These are phyloP conservation scores for Ophioderma brevispina DNA, from an alignment of 35 echinoderm and acorn worm genomes.

Conservation along the genomic window DNA sequence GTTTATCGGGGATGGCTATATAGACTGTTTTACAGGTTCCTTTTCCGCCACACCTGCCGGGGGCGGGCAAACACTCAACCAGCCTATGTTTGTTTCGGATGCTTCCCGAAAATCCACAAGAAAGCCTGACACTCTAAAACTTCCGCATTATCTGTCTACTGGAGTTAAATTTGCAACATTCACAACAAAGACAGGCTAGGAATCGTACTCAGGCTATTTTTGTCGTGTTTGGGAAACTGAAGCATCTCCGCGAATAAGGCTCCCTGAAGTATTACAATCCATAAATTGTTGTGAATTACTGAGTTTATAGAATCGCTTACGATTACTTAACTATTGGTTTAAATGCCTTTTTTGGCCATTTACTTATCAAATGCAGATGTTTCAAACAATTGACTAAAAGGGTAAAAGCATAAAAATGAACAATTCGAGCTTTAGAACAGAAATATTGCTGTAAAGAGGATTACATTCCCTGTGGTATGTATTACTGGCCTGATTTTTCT, in stretches of 20 bases:
- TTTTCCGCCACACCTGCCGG: background rate
- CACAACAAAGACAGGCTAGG: background rate
- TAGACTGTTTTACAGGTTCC: no score
- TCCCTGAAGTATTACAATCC: background rate
- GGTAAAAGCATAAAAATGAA: background rate
- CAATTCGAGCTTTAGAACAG: background rate
- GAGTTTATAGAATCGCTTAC: no score
- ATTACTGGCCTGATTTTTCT: background rate
- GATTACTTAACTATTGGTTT: background rate
- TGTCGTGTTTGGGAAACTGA: background rate
- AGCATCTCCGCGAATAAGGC: background rate
- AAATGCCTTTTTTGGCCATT: background rate
- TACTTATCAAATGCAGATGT: background rate
- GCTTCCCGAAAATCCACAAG: background rate
- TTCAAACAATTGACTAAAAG: background rate
- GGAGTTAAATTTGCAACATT: background rate
- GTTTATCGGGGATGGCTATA: no score
- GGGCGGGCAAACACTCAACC: background rate
- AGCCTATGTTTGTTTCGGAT: background rate
- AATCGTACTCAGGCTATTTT: background rate
- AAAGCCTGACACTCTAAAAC: background rate
- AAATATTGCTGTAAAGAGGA: background rate
- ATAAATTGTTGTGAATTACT: background rate
- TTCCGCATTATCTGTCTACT: background rate
- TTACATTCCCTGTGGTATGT: background rate